Evolutionary conservation across 2,888 invertebrate genomes (phyloP).

Genomic region (Lasius platythorax): DNA sequence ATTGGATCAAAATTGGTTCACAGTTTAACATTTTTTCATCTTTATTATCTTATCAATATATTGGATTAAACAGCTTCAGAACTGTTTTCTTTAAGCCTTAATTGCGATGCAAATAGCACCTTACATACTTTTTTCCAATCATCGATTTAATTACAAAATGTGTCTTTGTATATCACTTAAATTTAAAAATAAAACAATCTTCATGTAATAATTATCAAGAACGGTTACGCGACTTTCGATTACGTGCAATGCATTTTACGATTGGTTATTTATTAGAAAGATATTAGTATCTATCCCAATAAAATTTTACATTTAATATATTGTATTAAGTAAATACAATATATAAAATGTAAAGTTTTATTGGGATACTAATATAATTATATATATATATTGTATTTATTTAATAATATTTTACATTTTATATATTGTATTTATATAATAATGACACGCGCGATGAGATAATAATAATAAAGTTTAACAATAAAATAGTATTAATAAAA

Average conservation of each 20-base stretch:
- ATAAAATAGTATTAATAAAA: slow-evolving; percentile 64
- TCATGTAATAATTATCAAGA: slow-evolving; percentile 74
- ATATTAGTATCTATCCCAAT: slow-evolving; percentile 69
- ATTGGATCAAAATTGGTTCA: slow-evolving; percentile 33
- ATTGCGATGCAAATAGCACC: slow-evolving; percentile 59
- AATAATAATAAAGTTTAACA: slow-evolving; percentile 60
- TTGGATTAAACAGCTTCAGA: slow-evolving; percentile 66
- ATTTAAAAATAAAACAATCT: slow-evolving; percentile 74
- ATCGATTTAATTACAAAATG: slow-evolving; percentile 75
- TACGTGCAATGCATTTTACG: slow-evolving; percentile 68
- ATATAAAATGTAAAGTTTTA: no score
- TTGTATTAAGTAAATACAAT: no score
- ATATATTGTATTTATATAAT: slow-evolving; percentile 70
- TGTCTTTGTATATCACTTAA: slow-evolving; percentile 72
- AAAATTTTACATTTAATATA: slow-evolving; percentile 59
- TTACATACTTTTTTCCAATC: slow-evolving; percentile 46
- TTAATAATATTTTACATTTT: slow-evolving; percentile 63
- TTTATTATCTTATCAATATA: slow-evolving; percentile 80
- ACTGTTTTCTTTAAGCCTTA: slow-evolving; percentile 50
- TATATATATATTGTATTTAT: slow-evolving; percentile 67
- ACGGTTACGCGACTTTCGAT: slow-evolving; percentile 70
- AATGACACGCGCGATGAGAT: slow-evolving; percentile 39
- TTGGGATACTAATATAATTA: no score
- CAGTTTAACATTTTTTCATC: slow-evolving; percentile 67
- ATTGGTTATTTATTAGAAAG: slow-evolving; percentile 75